These are phyloP conservation scores for Plumapathes pennacea DNA, from an alignment of 92 coral and sea anemone species.

Conservation along the genomic window DNA sequence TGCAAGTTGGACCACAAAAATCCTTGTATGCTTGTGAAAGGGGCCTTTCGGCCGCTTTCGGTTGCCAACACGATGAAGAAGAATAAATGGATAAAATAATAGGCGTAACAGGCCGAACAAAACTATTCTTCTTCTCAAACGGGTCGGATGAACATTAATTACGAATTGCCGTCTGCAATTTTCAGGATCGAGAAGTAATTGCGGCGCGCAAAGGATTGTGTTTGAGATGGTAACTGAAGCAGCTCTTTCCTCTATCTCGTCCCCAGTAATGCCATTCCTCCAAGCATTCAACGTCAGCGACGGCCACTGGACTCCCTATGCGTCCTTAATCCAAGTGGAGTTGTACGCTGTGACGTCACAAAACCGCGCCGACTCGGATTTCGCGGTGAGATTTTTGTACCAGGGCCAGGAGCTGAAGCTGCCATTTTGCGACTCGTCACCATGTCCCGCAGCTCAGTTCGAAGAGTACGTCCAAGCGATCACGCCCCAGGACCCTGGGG, in stretches of 20 bases:
- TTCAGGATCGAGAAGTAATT: too few relatives aligned
- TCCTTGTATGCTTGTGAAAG: too few relatives aligned
- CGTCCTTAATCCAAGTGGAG: conserved; percentile 78
- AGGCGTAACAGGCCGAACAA: too few relatives aligned
- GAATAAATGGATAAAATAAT: too few relatives aligned
- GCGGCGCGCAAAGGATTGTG: too few relatives aligned
- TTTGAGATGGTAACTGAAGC: too few relatives aligned
- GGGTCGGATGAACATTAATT: neutral
- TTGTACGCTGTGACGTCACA: conserved; percentile 45
- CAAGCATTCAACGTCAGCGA: conserved; percentile 83
- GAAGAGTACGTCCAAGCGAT: conserved; percentile 51
- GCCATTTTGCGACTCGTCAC: conserved; percentile 73
- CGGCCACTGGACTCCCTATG: conserved; percentile 84
- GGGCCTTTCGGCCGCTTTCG: too few relatives aligned
- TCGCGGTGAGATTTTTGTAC: conserved; percentile 74
- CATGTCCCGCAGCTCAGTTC: conserved; percentile 69
- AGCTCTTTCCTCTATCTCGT: neutral
- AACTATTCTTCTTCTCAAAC: too few relatives aligned
- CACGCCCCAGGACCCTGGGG: conserved; percentile 50
- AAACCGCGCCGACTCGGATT: conserved; percentile 19
- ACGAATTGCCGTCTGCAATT: neutral
- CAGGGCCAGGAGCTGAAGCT: conserved; percentile 64
- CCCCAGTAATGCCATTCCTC: conserved; percentile 68
- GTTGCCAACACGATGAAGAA: too few relatives aligned
- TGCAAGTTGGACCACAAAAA: too few relatives aligned